These are phyloP conservation scores for Syngnathus typhle DNA, from an alignment of 2,113 vertebrate genomes.

Conservation along the genomic window DNA sequence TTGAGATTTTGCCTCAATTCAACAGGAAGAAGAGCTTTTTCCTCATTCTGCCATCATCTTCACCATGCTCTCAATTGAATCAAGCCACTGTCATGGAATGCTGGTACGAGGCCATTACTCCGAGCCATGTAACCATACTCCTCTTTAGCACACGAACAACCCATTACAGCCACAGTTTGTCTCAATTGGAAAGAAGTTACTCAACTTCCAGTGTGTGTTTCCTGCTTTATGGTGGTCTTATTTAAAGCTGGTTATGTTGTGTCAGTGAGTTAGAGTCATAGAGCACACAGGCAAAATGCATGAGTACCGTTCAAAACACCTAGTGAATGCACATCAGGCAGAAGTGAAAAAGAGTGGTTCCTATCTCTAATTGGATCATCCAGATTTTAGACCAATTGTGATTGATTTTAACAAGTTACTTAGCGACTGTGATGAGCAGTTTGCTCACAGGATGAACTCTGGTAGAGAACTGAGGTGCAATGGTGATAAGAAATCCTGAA, in stretches of 20 bases:
- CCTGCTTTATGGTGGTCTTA: conserved; percentile 34
- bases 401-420: not conserved
- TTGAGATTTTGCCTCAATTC: no score
- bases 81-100: conserved; percentile 46
- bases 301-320: not conserved
- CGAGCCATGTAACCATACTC: conserved; percentile 47
- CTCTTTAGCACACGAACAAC: conserved; percentile 51
- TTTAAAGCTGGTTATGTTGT: conserved; percentile 26
- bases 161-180: conserved; percentile 51
- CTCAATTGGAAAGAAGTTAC: conserved; percentile 28
- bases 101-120: conserved; percentile 27
- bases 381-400: not conserved
- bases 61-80: conserved; percentile 33
- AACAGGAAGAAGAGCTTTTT: conserved; percentile 24
- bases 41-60: conserved; percentile 29
- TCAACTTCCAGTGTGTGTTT: conserved; percentile 33
- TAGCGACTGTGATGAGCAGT: not conserved
- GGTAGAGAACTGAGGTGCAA: not conserved
- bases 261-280: not conserved
- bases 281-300: not conserved
- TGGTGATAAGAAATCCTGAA: not conserved
- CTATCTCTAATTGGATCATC: not conserved
- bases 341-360: not conserved
- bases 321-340: not conserved
- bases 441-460: not conserved